Evolutionary conservation across 2,113 vertebrate species (phyloP).

Genomic region (Dissostichus mawsoni): DNA sequence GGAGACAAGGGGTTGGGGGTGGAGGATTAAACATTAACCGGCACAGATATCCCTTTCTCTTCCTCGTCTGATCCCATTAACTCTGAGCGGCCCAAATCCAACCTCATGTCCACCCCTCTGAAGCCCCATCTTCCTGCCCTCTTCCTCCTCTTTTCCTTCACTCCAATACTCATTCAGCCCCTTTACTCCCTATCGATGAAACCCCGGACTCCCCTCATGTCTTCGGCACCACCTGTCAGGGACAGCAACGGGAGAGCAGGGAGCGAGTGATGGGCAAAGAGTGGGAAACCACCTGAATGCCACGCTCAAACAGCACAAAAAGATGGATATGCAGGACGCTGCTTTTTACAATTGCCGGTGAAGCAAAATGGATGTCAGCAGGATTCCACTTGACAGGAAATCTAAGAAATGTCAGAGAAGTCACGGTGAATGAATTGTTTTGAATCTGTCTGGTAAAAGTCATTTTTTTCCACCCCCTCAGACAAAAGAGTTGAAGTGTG

Average conservation of each 20-base stretch:
- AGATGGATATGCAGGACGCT: slow-evolving; percentile 67
- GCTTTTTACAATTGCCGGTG: slow-evolving; percentile 58
- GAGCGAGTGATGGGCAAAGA: slow-evolving; percentile 65
- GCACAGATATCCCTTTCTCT: slow-evolving; percentile 75
- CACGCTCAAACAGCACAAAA: slow-evolving; percentile 57
- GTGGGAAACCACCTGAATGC: slow-evolving; percentile 72
- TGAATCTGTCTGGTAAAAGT: slow-evolving; percentile 55
- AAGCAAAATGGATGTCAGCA: slow-evolving; percentile 67
- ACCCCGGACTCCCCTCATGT: slow-evolving; percentile 28
- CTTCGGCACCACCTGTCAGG: slow-evolving; percentile 61
- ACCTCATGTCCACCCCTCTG: slow-evolving; percentile 50
- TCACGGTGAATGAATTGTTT: slow-evolving; percentile 71
- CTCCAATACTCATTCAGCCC: slow-evolving; percentile 25
- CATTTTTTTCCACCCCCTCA: slow-evolving; percentile 5
- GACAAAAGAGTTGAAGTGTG: slow-evolving; percentile 19
- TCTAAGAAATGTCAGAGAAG: slow-evolving; percentile 74
- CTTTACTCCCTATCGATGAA: slow-evolving; percentile 35
- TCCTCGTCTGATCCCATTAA: slow-evolving; percentile 82
- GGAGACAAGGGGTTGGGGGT: slow-evolving; percentile 65
- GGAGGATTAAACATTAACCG: slow-evolving; percentile 82
- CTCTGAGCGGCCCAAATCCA: slow-evolving; percentile 67
- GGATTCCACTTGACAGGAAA: slow-evolving; percentile 75
- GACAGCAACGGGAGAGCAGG: slow-evolving; percentile 51
- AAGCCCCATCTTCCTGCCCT: slow-evolving; percentile 21
- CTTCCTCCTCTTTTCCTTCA: slow-evolving; percentile 6